Base-by-base conservation (phyloP, 2,797 vertebrate species). In the Tokudaia tokunoshimensis region DNA sequence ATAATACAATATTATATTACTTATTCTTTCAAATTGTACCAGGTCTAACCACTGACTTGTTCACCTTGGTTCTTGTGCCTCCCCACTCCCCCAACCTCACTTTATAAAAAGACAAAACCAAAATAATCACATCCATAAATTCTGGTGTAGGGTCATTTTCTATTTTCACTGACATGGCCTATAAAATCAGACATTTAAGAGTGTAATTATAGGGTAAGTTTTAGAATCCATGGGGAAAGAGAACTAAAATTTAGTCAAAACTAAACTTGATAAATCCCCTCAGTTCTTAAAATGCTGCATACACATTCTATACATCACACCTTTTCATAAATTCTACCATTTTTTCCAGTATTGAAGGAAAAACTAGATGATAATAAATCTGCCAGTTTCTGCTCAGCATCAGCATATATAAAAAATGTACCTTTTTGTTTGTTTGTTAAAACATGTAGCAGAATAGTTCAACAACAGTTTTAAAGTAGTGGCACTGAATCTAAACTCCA, bases 201-300 rank as follows among this genome's bases (percentile, higher is more conserved):
- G 75, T 5, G 44, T 59, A 72, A 93, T 83, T 83, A 76, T 14
- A 76, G 76, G 78, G 37, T 44, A 85, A 89, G 37, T 96, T 87
- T 79, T 83, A 57, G 63, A 92, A 9, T 88, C 37, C 55, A 6
- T 61, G 19, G 12, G 34, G 14, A 92, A 80, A 84, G 82, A 80
- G 47, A 87, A 44, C 50, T 84, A 44, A 76, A 44, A n/a, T 47
- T 83, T 63, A 67, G 47, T 94, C 70, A 94, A 41, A 72, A 87
- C 63, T 34, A 47, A 0, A 19, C 44, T 55, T 47, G 63, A 52
- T 41, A 84, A 44, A 76, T n/a, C 31, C 20, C 41, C 47, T 83
- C 11, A 47, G n/a, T 47, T 34, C 65, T 92, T 88, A 70, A 75
- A 90, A 91, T 55, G 41, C 14, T n/a, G 61, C 19, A 44, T 3